Evolutionary conservation across 2,113 vertebrate species (phyloP).

Genomic region (Zingel zingel): DNA sequence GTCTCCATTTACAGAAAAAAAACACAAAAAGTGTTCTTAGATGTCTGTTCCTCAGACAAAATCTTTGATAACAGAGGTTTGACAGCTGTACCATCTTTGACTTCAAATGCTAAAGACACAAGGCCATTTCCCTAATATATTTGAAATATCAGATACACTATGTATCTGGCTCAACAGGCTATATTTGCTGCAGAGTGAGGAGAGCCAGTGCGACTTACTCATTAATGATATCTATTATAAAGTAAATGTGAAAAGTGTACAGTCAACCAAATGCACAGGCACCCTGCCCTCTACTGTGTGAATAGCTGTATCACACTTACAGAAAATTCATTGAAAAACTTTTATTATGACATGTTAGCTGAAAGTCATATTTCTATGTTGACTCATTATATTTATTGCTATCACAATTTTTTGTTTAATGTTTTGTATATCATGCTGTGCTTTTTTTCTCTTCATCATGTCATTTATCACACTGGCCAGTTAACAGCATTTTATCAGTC

Average conservation of each 20-base stretch:
- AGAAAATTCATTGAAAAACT: too few species aligned
- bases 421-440: background rate
- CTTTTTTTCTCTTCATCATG: background rate
- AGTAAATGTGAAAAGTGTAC: background rate
- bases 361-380: background rate
- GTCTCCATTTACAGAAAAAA: background rate
- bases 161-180: background rate
- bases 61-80: background rate
- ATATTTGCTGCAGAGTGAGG: background rate
- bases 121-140: background rate
- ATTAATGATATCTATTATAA: background rate
- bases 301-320: slow-evolving; percentile 21
- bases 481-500: background rate
- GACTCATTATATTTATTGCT: background rate
- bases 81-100: background rate
- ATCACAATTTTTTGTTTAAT: too few species aligned
- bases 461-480: slow-evolving; percentile 8
- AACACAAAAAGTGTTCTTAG: background rate
- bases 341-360: too few species aligned
- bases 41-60: background rate
- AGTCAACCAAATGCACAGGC: background rate
- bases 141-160: background rate
- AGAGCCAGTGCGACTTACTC: background rate
- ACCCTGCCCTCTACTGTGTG: slow-evolving; percentile 60
- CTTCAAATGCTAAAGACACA: background rate